Evolutionary conservation across 2,113 vertebrate species (phyloP).

Genomic region (Notarius lentiginosus): DNA sequence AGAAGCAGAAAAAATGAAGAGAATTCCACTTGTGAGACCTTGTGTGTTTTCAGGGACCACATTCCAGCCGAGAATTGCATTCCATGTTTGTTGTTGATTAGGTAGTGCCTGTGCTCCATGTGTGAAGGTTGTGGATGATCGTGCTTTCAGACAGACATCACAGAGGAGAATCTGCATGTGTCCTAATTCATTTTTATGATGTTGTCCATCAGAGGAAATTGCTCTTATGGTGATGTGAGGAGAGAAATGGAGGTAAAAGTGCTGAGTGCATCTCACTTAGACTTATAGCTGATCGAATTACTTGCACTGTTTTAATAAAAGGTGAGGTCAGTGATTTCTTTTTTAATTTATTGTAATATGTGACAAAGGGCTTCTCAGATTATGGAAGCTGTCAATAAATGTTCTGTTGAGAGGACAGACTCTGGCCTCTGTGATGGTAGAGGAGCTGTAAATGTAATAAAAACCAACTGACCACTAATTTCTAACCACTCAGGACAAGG

Average conservation of each 20-base stretch:
- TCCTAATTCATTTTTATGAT: slow-evolving; percentile 13
- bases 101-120: slow-evolving; percentile 12
- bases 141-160: slow-evolving; percentile 1
- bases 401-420: neutral
- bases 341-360: neutral
- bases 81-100: slow-evolving; percentile 31
- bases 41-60: slow-evolving; percentile 1
- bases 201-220: slow-evolving; percentile 11
- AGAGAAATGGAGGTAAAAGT: neutral
- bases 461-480: neutral
- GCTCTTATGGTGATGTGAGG: neutral
- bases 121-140: slow-evolving; percentile 9
- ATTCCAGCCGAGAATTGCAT: slow-evolving; percentile 20
- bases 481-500: neutral
- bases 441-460: neutral
- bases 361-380: neutral
- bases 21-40: slow-evolving; percentile 4
- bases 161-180: neutral
- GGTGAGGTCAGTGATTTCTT: neutral
- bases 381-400: neutral
- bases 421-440: neutral
- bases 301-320: neutral
- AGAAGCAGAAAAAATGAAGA: neutral
- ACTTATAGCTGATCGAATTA: slow-evolving; percentile 1
- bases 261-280: neutral